Percentiles rank a stretch among this genome's conserved stretches.
These are phyloP conservation scores for Dromiciops gliroides DNA, from an alignment of 2,113 vertebrate genomes.

Conservation along the genomic window DNA sequence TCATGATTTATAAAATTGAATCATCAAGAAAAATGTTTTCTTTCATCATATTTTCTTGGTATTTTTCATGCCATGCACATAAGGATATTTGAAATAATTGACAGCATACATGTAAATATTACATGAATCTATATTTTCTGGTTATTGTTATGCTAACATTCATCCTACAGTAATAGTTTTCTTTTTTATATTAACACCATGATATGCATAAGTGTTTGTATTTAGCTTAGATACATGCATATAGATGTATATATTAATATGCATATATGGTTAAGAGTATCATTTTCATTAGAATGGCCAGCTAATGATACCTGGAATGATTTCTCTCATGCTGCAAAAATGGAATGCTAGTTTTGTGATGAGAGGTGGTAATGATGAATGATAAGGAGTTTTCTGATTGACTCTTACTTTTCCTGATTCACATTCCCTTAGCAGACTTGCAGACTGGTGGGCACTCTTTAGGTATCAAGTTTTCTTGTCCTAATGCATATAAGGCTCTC, in stretches of 20 bases:
- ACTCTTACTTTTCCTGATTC: slow-evolving; percentile 4
- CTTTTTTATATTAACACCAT: neutral
- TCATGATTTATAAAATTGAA: slow-evolving; percentile 54
- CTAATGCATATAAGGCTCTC: slow-evolving; percentile 44
- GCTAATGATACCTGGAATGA: neutral
- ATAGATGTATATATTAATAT: slow-evolving; percentile 26
- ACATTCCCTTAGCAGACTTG: neutral
- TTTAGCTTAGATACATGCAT: neutral
- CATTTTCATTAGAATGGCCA: slow-evolving; percentile 21
- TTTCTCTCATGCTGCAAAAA: slow-evolving; percentile 33
- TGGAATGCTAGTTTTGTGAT: neutral
- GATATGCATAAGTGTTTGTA: neutral
- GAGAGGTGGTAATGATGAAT: slow-evolving; percentile 36
- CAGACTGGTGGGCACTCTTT: slow-evolving; percentile 10
- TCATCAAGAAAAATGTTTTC: slow-evolving; percentile 47
- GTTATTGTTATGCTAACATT: slow-evolving; percentile 46
- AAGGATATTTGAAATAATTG: slow-evolving; percentile 59
- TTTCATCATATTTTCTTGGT: slow-evolving; percentile 50
- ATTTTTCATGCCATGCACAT: slow-evolving; percentile 52
- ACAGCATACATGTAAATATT: slow-evolving; percentile 26
- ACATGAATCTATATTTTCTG: slow-evolving; percentile 26
- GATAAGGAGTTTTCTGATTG: neutral
- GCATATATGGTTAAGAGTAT: neutral
- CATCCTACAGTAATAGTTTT: slow-evolving; percentile 8
- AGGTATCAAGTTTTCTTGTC: slow-evolving; percentile 29